Conservation (phyloP, 2,113 vertebrate genomes). For the Thamnaconus septentrionalis region DNA sequence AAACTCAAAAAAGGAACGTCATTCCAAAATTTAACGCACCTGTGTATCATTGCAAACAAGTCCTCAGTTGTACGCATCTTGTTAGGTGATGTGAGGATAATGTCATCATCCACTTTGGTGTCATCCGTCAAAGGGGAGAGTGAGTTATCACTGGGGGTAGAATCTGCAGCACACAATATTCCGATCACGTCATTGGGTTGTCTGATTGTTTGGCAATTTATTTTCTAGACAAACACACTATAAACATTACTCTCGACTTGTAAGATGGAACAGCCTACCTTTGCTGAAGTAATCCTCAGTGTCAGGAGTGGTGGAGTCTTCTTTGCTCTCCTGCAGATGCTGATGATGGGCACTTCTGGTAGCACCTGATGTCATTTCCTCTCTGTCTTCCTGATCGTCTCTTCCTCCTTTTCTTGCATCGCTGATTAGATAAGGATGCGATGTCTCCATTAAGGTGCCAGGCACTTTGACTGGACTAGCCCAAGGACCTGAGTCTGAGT, state of each 20-base stretch:
- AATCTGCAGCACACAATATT: conserved; percentile 68
- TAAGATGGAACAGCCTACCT: conserved; percentile 76
- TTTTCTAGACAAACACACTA: not conserved
- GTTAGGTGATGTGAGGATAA: conserved; percentile 90
- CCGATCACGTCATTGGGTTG: conserved; percentile 53
- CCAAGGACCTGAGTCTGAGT: conserved; percentile 77
- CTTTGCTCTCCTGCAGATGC: conserved; percentile 78
- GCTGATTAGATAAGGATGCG: conserved; percentile 81
- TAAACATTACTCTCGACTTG: not conserved
- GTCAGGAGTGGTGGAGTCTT: conserved; percentile 78
- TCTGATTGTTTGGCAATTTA: conserved; percentile 33
- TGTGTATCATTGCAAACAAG: conserved; percentile 98
- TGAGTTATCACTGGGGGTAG: conserved; percentile 89
- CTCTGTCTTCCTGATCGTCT: conserved; percentile 79
- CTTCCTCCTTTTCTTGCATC: conserved; percentile 76
- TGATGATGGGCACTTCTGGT: conserved; percentile 92
- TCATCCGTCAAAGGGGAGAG: conserved; percentile 92
- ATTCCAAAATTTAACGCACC: conserved; percentile 61
- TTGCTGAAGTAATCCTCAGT: conserved; percentile 86
- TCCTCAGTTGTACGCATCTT: conserved; percentile 96
- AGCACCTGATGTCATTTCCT: conserved; percentile 85
- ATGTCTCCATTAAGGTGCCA: conserved; percentile 80
- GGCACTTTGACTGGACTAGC: conserved; percentile 88
- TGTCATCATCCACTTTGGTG: conserved; percentile 85
- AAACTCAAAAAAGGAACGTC: not conserved